Percentiles rank a stretch among this genome's conserved stretches.
phyloP scores from a whole-genome alignment of 2,797 vertebrate genomes.

The Phalanger gymnotis region DNA sequence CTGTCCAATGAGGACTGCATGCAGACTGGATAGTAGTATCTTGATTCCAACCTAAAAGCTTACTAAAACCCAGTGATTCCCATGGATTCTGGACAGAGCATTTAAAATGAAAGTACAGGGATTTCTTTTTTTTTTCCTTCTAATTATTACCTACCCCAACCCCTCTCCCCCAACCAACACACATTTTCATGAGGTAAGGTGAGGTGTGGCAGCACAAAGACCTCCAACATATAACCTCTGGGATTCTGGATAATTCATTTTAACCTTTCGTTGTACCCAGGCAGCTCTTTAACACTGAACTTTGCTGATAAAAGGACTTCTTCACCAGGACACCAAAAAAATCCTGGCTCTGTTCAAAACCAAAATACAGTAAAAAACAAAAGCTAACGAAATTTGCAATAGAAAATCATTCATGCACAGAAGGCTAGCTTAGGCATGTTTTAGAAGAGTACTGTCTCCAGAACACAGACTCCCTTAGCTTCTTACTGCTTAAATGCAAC shows the following conservation, averaged over 20 bases:
- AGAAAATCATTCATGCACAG: background rate
- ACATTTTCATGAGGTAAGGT: background rate
- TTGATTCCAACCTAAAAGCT: background rate
- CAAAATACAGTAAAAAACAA: background rate
- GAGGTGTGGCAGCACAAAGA: background rate
- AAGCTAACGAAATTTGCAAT: background rate
- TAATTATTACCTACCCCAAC: background rate
- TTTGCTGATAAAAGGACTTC: background rate
- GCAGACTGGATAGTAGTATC: background rate
- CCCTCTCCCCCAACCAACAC: background rate
- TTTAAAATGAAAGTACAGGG: background rate
- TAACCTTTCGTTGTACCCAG: background rate
- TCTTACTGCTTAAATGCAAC: background rate
- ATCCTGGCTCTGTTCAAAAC: background rate
- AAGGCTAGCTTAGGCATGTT: background rate
- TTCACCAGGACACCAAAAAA: background rate
- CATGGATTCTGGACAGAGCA: background rate
- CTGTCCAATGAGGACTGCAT: background rate
- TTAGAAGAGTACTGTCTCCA: background rate
- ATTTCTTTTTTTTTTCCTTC: background rate
- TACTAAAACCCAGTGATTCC: background rate
- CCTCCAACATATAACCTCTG: background rate
- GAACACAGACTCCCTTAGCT: background rate
- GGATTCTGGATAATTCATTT: background rate
- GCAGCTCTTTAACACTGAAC: background rate